phyloP scores from a whole-genome alignment of 2,797 vertebrate genomes.

The Loris lydekkerianus region DNA sequence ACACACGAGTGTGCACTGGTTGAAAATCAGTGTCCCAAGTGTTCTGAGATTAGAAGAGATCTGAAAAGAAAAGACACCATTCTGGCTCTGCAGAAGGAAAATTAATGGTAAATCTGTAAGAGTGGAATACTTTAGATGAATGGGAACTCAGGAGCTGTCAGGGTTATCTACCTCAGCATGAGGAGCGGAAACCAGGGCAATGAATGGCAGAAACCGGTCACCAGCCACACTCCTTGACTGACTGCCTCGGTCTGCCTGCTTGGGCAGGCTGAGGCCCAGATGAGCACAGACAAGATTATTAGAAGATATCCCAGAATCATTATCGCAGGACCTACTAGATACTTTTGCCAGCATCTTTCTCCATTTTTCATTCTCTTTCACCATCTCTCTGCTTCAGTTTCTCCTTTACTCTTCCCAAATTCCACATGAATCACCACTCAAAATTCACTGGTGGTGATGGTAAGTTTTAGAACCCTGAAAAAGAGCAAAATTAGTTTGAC shows the following conservation, averaged over 20 bases:
- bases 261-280: not conserved
- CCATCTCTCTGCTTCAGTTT: not conserved
- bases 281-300: not conserved
- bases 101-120: not conserved
- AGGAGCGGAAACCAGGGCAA: not conserved
- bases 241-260: not conserved
- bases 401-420: not conserved
- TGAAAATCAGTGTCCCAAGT: not conserved
- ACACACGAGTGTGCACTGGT: no score
- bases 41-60: conserved; percentile 3
- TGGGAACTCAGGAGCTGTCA: not conserved
- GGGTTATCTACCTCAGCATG: not conserved
- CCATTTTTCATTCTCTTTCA: not conserved
- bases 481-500: not conserved
- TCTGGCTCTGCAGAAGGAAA: not conserved
- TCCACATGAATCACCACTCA: not conserved
- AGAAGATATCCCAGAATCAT: not conserved
- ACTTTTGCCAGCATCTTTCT: not conserved
- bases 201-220: not conserved
- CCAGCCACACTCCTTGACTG: not conserved
- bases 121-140: not conserved
- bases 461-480: not conserved
- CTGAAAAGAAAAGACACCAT: not conserved
- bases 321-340: not conserved
- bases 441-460: not conserved